Evolutionary conservation across 2,113 vertebrate genomes (phyloP), one percentile per base, ranked within the genome.

Genomic region (Oreocharis arfaki): DNA sequence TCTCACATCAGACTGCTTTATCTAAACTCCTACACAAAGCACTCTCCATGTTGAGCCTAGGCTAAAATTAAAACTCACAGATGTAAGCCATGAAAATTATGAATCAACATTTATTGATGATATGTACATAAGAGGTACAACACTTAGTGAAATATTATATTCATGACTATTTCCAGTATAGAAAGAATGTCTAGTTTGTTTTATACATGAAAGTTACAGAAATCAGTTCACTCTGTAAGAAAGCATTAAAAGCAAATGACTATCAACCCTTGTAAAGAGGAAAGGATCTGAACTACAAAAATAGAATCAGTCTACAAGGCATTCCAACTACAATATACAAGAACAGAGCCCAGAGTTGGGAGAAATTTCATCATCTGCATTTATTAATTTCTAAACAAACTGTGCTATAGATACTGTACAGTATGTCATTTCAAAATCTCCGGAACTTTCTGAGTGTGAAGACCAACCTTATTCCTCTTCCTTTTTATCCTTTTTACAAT

Each of bases 51-150:
- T 2, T 13, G 22, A 95, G 32, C 41, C 35, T 33, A 32, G 32
- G 28, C 20, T 75, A 64, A 65, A 82, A 81, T 61, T 69, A 78
- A 88, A 89, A 69, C 17, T 67, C 88, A 55, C 28, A 85, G 30
- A 87, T 64, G 69, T 33, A 80, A 71, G 33, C 61, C 70, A 75
- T 93, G 89, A 98, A 98, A 98, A 98, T 99, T 98, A 98, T 98
- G 98, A 99, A 99, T 98, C 95, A 98, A 99, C 98, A 98, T 99
- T 99, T 99, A 99, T 99, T 99, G 98, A 98, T 96, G 94, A 98
- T 99, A 99, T 99, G 98, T 99, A 99, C 98, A 99, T 97, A 98
- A 98, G 98, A 98, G 98, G 98, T 99, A 99, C 98, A 99, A 99
- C 98, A 99, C 96, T 98, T 98, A 98, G 97, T 98, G 98, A 99